Base-by-base conservation (phyloP, 2,888 invertebrate species). In the Callyntrura sp. region DNA sequence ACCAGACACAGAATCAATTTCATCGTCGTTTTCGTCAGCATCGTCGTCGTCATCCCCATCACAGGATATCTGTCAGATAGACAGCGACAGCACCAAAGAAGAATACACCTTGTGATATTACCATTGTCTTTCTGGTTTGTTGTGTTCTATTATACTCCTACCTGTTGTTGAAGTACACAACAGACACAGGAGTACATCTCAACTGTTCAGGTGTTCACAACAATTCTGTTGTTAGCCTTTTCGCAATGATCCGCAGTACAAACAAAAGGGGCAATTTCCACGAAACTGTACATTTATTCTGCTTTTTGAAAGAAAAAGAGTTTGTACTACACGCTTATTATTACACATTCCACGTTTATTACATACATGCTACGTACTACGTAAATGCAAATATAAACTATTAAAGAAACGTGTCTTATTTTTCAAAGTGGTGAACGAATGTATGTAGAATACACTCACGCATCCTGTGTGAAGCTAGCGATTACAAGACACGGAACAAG, bases 401-500 rank as follows among this genome's bases (percentile, higher is more conserved):
- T n/a, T n/a, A n/a, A n/a, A n/a, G 3, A 57, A 51, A 14, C 57
- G 2, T 60, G 57, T 65, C n/a, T n/a, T n/a, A n/a, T n/a, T n/a
- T n/a, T n/a, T n/a, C n/a, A n/a, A n/a, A n/a, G n/a, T n/a, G n/a
- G n/a, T n/a, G n/a, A n/a, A n/a, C n/a, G n/a, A n/a, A n/a, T 65
- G 14, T 20, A 8, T 70, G 20, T 45, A 43, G 17, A 68, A 70
- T 70, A 20, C n/a, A 17, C 23, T 5, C 45, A 45, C 28, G 8
- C 70, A 68, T 68, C 65, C 73, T 73, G 73, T 73, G 28, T 28
- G 48, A 51, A 51, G 5, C 51, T 48, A 73, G 14, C 45, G 17
- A 70, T 45, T 70, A 20, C 20, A 23, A n/a, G 23, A 73, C 73
- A 73, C 73, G 73, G 73, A 73, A 73, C 73, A 73, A 70, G n/a